These are phyloP conservation scores for Drosophila niveifrons DNA, from an alignment of 2,888 invertebrate genomes.

Conservation along the genomic window DNA sequence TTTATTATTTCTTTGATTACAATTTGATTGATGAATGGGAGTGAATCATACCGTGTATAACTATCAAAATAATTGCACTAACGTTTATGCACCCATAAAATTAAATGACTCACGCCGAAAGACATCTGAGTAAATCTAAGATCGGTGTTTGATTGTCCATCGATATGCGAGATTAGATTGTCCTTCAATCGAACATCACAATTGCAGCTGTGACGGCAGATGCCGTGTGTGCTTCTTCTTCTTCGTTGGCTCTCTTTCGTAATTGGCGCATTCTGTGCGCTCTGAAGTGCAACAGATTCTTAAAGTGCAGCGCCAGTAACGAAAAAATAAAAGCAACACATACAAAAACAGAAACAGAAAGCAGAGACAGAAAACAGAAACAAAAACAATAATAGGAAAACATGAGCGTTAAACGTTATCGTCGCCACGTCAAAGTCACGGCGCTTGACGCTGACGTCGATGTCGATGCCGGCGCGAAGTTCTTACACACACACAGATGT, in stretches of 20 bases:
- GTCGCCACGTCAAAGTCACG: constrained; percentile 72
- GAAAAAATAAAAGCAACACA: constrained; percentile 41
- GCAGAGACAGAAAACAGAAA: constrained; percentile 4
- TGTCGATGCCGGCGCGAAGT: constrained; percentile 55
- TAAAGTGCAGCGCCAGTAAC: constrained; percentile 36
- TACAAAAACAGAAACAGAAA: constrained; percentile 18
- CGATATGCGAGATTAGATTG: not conserved
- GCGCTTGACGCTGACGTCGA: constrained; percentile 60
- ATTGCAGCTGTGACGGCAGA: constrained; percentile 22
- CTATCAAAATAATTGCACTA: not conserved
- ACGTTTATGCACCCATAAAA: not conserved
- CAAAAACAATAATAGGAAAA: constrained; percentile 40
- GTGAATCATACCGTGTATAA: constrained; percentile 16
- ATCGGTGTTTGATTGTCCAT: not conserved
- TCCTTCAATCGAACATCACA: not conserved
- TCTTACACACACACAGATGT: constrained; percentile 9
- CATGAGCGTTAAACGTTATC: constrained; percentile 61
- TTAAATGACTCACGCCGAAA: not conserved
- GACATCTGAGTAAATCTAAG: not conserved
- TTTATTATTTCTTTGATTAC: not conserved
- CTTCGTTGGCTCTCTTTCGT: constrained; percentile 64
- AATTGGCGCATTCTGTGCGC: constrained; percentile 50
- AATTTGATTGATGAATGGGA: not conserved
- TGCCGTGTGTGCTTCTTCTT: constrained; percentile 1
- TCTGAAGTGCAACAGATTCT: constrained; percentile 44